Base-by-base conservation (phyloP, 2,797 vertebrate genomes). In the Crypturellus tataupa region DNA sequence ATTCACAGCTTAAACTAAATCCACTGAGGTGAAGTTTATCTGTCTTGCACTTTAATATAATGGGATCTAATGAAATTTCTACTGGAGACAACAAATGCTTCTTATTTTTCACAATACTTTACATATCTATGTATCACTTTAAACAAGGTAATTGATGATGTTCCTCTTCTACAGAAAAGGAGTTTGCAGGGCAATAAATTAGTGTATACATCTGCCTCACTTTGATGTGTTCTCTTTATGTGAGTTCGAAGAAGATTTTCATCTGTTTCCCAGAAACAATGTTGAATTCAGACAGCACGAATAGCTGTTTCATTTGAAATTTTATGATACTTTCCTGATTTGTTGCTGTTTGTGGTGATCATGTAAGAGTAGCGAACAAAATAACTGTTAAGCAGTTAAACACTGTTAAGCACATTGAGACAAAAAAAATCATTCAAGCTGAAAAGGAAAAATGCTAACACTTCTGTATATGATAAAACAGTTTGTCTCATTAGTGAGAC, bases 11-110 rank as follows among this genome's bases (percentile, higher is more conserved):
- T 94, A 94, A 89, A 86, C 80, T 31, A 88, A 94, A 87, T 37
- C 56, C 75, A 87, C 37, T 0, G 19, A 90, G 39, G 69, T 80
- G 76, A 94, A 92, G 80, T 77, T 96, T 91, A 95, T 87, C 80
- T 85, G 80, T 51, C 65, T 42, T 89, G 40, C 62, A 94, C 92
- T 93, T 95, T 80, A 93, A 91, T 93, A 90, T 94, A 97, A 94
- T 39, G 46, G 39, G 42, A 92, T 67, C 53, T 87, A 55, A 70
- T 93, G 82, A 78, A 88, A 68, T 79, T 80, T 91, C 78, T 87
- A 65, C 79, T 55, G 46, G 58, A 95, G 91, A 85, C 40, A 96
- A 81, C 87, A 91, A 91, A 92, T 93, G 60, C 19, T 87, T 96
- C 49, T 79, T 91, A 79, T 86, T 96, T 94, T 73, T 78, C 82